Evolutionary conservation across 2,113 vertebrate species (phyloP).

Genomic region (Acanthochromis polyacanthus): DNA sequence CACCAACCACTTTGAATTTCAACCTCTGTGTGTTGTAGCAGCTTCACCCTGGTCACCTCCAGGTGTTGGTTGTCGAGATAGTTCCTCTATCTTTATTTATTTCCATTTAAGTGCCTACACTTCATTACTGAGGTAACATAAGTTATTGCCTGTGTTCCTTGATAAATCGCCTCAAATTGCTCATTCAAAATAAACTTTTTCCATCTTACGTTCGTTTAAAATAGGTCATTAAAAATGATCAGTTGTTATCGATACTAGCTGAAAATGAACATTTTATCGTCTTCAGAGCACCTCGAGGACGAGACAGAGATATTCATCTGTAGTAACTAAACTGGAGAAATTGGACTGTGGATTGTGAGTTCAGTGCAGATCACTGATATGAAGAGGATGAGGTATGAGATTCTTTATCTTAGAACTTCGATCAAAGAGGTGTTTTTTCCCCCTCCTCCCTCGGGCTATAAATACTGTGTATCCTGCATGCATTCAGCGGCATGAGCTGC

Average conservation of each 20-base stretch:
- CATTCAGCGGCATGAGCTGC: conserved; percentile 14
- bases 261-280: neutral
- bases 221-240: too few species aligned
- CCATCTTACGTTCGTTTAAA: neutral
- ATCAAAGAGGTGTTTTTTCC: conserved; percentile 13
- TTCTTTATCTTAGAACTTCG: conserved; percentile 20
- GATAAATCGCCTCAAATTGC: too few species aligned
- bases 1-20: too few species aligned
- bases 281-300: neutral
- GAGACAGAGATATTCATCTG: conserved; percentile 1
- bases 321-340: conserved; percentile 12
- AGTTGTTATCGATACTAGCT: too few species aligned
- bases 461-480: conserved; percentile 6
- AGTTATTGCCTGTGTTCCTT: too few species aligned
- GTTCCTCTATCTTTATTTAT: too few species aligned
- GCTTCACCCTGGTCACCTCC: too few species aligned
- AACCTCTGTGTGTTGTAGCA: too few species aligned
- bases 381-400: neutral
- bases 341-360: neutral
- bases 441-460: neutral
- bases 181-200: too few species aligned
- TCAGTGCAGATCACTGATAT: conserved; percentile 14
- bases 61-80: too few species aligned
- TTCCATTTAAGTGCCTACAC: too few species aligned
- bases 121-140: too few species aligned